phyloP scores from a whole-genome alignment of 2,888 invertebrate genomes.

The Ischnura elegans region DNA sequence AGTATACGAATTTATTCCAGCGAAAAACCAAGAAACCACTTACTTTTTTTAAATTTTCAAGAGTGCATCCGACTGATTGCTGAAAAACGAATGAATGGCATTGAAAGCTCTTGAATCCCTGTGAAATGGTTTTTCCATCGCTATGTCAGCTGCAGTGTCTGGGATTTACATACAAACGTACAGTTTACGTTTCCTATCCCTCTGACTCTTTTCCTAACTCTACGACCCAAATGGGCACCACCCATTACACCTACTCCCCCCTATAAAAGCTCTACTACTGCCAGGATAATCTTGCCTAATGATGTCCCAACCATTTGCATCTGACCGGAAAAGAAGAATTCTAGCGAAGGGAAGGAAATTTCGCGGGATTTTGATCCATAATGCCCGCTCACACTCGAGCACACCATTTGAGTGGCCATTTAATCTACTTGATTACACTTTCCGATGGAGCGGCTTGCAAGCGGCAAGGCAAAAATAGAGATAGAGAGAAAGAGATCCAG shows the following conservation, averaged over 20 bases:
- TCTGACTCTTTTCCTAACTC: not conserved
- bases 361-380: not conserved
- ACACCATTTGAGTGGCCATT: not conserved
- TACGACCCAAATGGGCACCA: not conserved
- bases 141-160: not conserved
- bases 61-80: not conserved
- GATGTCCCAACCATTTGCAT: not conserved
- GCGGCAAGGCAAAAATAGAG: not conserved
- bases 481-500: too few species aligned
- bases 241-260: not conserved
- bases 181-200: not conserved
- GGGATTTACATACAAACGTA: not conserved
- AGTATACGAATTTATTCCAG: too few species aligned
- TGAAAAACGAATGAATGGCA: not conserved
- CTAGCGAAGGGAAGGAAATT: not conserved
- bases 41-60: not conserved
- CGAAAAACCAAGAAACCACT: too few species aligned
- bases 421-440: slow-evolving; percentile 10
- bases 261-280: not conserved
- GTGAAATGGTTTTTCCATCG: not conserved
- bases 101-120: not conserved
- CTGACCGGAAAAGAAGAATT: not conserved
- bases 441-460: not conserved
- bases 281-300: not conserved
- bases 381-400: not conserved